A percentile compares a stretch with the other conserved stretches of the same genome.
phyloP scores from a whole-genome alignment of 2,888 invertebrate genomes.

The Pelosia muscerda region DNA sequence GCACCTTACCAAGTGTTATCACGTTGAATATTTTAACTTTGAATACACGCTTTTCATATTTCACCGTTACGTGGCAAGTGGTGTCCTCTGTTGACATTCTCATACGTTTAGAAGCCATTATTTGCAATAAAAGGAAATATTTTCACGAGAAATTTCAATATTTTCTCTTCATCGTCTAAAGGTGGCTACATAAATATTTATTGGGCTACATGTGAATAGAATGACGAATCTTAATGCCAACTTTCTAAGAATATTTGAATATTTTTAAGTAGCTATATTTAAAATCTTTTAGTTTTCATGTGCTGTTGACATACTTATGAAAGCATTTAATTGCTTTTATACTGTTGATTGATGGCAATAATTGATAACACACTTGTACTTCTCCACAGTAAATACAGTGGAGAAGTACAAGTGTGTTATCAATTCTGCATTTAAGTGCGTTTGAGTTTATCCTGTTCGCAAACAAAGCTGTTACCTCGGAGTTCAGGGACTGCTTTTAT shows the following conservation, averaged over 20 bases:
- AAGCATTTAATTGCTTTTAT: too few species aligned
- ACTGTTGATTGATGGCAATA: too few species aligned
- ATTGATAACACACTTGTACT: too few species aligned
- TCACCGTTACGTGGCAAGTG: conserved; percentile 20
- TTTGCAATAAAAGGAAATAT: conserved; percentile 26
- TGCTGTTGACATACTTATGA: too few species aligned
- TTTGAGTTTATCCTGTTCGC: too few species aligned
- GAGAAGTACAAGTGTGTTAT: too few species aligned
- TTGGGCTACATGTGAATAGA: conserved; percentile 9
- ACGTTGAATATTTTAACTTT: conserved; percentile 18
- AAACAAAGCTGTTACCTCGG: too few species aligned
- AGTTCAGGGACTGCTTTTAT: too few species aligned
- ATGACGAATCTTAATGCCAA: not conserved
- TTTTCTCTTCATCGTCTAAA: conserved; percentile 17
- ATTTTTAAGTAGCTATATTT: not conserved
- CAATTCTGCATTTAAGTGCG: too few species aligned
- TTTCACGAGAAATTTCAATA: conserved; percentile 24
- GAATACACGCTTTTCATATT: conserved; percentile 20
- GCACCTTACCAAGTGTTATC: conserved; percentile 15
- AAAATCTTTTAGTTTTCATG: too few species aligned
- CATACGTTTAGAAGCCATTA: conserved; percentile 23
- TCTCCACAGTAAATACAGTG: too few species aligned
- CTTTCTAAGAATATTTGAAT: not conserved
- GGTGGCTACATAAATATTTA: conserved; percentile 18
- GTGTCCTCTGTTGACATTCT: conserved; percentile 26